phyloP scores from a whole-genome alignment of 2,888 invertebrate genomes.

The Volucella inanis region DNA sequence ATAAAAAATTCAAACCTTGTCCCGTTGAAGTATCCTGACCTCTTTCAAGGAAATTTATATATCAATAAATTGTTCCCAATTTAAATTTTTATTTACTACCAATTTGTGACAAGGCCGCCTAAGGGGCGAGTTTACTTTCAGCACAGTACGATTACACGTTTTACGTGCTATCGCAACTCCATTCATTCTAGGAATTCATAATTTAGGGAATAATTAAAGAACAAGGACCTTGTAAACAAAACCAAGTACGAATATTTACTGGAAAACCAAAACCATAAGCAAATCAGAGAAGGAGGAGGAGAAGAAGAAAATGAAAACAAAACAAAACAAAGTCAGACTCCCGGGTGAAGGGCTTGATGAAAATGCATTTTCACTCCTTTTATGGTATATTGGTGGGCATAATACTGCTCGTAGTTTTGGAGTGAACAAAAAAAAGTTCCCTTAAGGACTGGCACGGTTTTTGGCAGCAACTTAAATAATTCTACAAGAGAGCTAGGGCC shows the following conservation, averaged over 20 bases:
- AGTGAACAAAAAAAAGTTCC: constrained; percentile 43
- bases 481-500: constrained; percentile 24
- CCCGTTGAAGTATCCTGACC: constrained; percentile 7
- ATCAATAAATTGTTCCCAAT: constrained; percentile 25
- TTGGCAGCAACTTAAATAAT: constrained; percentile 66
- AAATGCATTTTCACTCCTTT: constrained; percentile 53
- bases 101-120: constrained; percentile 8
- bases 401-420: not conserved
- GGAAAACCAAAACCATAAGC: too few relatives aligned
- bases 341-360: constrained; percentile 16
- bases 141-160: not conserved
- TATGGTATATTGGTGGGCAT: constrained; percentile 40
- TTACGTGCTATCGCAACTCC: not conserved
- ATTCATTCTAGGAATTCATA: not conserved
- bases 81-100: constrained; percentile 21
- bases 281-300: not conserved
- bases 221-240: constrained; percentile 1
- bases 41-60: not conserved
- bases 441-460: constrained; percentile 52
- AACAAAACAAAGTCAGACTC: not conserved
- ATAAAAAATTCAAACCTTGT: constrained; percentile 22
- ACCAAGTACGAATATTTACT: not conserved
- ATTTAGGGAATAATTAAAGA: constrained; percentile 17
- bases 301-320: not conserved
- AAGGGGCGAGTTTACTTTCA: not conserved